Evolutionary conservation across 2,888 invertebrate species (phyloP), one percentile per base, ranked within the genome.

Genomic region (Netelia fuscicornis): DNA sequence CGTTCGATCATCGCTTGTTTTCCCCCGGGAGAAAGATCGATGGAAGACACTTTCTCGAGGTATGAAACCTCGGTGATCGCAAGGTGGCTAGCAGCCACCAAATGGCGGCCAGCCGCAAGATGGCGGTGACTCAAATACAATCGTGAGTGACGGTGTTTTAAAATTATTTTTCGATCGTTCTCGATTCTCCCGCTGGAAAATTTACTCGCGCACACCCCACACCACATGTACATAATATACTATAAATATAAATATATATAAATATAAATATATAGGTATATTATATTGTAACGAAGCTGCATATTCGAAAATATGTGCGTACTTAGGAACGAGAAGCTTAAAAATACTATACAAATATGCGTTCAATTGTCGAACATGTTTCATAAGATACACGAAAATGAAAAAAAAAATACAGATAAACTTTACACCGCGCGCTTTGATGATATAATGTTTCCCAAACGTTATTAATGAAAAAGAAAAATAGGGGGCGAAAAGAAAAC

Each of bases 1-100:
- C 42, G 77, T 25, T 54, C 37, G 20, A 25, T 64, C 48, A 65
- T 56, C 72, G 20, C 52, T 56, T 58, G 52, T 72, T 56, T 56
- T 37, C 30, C 54, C 30, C 10, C 74, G 42, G 70, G 58, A 64
- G 65, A 72, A 65, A 44, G 23, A 70, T 23, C n/a, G 52, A 48
- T 25, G 62, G 77, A 42, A 79, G n/a, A 68, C 11, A 58, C 54
- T 70, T 72, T 54, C 76, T 54, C 83, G 81, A 86, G 89, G 89
- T 88, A 89, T 89, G 89, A 89, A 89, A 85, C 89, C 89, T 87
- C 80, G 87, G 64, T 20, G 20, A 13, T 8, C 54, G 13, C 54
- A 64, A 54, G 42, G 37, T 23, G 58, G 54, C 72, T 44, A 42
- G 37, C 30, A 54, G 30, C 30, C 30, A 30, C 30, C 0, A 30